These are phyloP conservation scores for Hippocampus abdominalis DNA, from an alignment of 2,113 vertebrate genomes.

Conservation along the genomic window DNA sequence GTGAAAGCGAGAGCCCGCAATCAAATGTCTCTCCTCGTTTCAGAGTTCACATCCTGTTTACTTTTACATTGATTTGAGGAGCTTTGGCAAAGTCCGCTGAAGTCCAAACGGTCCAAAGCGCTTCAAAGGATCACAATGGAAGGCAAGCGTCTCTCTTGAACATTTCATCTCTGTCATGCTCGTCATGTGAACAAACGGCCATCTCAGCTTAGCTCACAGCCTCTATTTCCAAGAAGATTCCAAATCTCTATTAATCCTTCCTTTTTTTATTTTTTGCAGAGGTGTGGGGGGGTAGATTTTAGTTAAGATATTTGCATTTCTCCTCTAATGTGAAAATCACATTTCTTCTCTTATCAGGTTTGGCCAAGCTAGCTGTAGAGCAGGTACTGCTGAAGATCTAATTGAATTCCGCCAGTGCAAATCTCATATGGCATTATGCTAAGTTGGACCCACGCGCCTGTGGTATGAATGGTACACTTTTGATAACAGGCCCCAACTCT, in stretches of 20 bases:
- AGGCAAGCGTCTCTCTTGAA: conserved; percentile 38
- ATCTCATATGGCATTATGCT: conserved; percentile 60
- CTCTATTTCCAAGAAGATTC: conserved; percentile 53
- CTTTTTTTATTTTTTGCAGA: conserved; percentile 10
- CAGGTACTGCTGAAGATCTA: conserved; percentile 55
- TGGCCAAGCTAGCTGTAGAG: conserved; percentile 48
- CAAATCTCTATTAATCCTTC: conserved; percentile 68
- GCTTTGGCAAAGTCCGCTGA: conserved; percentile 23
- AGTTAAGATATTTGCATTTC: conserved; percentile 69
- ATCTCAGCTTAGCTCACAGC: conserved; percentile 49
- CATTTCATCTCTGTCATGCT: conserved; percentile 40
- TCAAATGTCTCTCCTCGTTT: conserved; percentile 39
- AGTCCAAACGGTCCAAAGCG: conserved; percentile 26
- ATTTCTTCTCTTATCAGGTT: conserved; percentile 70
- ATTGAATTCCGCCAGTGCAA: conserved; percentile 61
- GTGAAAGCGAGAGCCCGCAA: conserved; percentile 51
- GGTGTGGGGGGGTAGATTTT: conserved; percentile 55
- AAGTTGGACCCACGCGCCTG: conserved; percentile 49
- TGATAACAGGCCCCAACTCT: conserved; percentile 53
- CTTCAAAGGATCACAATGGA: conserved; percentile 30
- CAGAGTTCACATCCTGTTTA: conserved; percentile 48
- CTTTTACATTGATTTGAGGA: conserved; percentile 28
- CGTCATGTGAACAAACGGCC: conserved; percentile 56
- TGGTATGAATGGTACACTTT: conserved; percentile 58
- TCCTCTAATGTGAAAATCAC: conserved; percentile 72